These are phyloP conservation scores for Cinclus mexicanus DNA, from an alignment of 2,113 vertebrate genomes.

Conservation along the genomic window DNA sequence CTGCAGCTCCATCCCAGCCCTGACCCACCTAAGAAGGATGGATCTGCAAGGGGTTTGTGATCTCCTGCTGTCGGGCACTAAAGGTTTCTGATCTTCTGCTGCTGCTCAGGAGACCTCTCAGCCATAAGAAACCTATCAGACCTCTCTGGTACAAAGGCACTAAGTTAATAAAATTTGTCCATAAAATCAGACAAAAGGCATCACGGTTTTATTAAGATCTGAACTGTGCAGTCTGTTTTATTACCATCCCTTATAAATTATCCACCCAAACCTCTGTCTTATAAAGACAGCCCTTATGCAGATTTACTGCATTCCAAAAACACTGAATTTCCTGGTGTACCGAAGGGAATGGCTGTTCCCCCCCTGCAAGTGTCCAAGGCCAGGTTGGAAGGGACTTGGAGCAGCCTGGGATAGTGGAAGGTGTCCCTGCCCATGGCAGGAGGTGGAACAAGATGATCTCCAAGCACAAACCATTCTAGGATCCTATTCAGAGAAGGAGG, in stretches of 20 bases:
- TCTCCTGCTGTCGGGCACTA: accelerated
- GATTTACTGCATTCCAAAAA: neutral
- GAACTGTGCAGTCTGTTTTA: conserved; percentile 12
- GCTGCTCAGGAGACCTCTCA: neutral
- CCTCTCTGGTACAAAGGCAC: neutral
- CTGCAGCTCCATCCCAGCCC: neutral
- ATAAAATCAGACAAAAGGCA: conserved; percentile 22
- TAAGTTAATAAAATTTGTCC: conserved; percentile 9
- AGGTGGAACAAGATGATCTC: neutral
- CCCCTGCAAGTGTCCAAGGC: neutral
- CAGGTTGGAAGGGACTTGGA: accelerated
- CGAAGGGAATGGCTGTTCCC: neutral
- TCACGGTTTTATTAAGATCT: neutral
- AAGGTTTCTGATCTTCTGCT: neutral
- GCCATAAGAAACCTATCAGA: neutral
- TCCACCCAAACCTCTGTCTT: neutral
- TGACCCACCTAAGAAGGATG: accelerated
- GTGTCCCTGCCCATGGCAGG: neutral
- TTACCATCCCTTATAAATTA: neutral
- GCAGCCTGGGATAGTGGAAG: neutral
- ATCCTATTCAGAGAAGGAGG: accelerated
- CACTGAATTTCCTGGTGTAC: neutral
- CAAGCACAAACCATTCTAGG: neutral
- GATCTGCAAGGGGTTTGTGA: neutral
- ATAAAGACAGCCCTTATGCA: neutral